These are phyloP conservation scores for Drosophila tsacasi DNA, from an alignment of 1,140 invertebrate species.

Conservation along the genomic window DNA sequence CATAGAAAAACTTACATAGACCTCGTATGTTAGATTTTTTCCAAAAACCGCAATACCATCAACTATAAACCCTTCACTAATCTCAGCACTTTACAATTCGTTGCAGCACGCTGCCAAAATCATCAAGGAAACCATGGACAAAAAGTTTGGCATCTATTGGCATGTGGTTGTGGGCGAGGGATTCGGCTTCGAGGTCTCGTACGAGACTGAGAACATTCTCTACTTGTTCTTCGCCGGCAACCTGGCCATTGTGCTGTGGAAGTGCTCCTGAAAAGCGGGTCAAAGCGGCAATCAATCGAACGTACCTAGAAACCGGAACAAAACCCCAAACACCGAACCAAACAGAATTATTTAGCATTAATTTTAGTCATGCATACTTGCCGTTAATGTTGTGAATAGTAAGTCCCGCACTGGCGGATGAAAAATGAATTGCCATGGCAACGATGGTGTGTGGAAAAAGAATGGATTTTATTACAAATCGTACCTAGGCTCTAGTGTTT, in stretches of 20 bases:
- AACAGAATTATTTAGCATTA: conserved; percentile 51
- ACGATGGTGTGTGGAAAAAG: conserved; percentile 36
- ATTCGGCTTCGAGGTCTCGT: conserved; percentile 96
- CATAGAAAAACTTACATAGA: no score
- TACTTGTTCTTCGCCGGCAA: conserved; percentile 97
- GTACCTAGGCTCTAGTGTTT: conserved; percentile 38
- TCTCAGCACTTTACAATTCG: background rate
- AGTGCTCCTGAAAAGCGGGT: conserved; percentile 89
- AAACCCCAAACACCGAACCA: conserved; percentile 33
- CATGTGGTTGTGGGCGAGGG: conserved; percentile 97
- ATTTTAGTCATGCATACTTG: conserved; percentile 26
- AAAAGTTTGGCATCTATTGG: conserved; percentile 96
- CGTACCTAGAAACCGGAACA: conserved; percentile 42
- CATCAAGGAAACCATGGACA: conserved; percentile 97
- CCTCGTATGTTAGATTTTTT: no score
- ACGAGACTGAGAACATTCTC: conserved; percentile 94
- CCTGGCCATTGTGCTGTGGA: conserved; percentile 95
- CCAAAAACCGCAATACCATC: background rate
- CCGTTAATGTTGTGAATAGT: conserved; percentile 42
- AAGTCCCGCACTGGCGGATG: background rate
- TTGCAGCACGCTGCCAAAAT: conserved; percentile 90
- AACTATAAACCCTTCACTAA: background rate
- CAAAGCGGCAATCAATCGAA: conserved; percentile 37
- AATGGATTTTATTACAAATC: conserved; percentile 64
- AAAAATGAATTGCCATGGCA: conserved; percentile 33